Evolutionary conservation across 2,113 vertebrate genomes (phyloP), one percentile per base, ranked within the genome.

Genomic region (Donacobius atricapilla): DNA sequence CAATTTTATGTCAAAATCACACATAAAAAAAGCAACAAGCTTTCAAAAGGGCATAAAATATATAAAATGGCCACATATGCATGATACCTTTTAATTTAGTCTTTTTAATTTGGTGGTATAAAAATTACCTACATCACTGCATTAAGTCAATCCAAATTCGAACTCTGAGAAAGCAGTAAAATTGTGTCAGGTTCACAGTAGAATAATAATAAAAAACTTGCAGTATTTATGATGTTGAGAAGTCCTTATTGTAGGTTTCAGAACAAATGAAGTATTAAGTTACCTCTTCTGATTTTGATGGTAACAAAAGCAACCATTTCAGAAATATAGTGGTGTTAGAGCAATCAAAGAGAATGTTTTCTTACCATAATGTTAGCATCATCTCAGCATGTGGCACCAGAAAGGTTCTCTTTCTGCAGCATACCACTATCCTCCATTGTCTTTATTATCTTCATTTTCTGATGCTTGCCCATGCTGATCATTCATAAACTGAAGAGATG

Each of bases 261-360:
- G 87, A 93, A 95, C 77, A 96, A 96, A 94, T 8, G 7, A 97
- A 97, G 82, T 94, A 93, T 94, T 90, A 95, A 96, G 95, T 96
- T 97, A 80, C 83, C 81, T 83, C 58, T 94, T 80, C 89, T 95
- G 91, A 97, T 95, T 97, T 97, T 96, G 96, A 96, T 96, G 70
- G 92, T 71, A 96, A 90, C 87, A 79, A 96, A 95, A 97, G 94
- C 93, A 93, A 93, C 87, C 68, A 80, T 83, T 97, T 97, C 81
- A 96, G 96, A 94, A 97, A 96, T 96, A 92, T 68, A 94, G 45
- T 85, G 91, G 91, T 96, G 88, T 96, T 94, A 95, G 93, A 94
- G 97, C 87, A 98, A 97, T 98, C 97, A 97, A 83, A 97, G 95
- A 93, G 94, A 68, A 94, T 95, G 91, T 89, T 97, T 96, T 75